phyloP scores from a whole-genome alignment of 2,113 vertebrate genomes.

The Ploceus nigricollis region DNA sequence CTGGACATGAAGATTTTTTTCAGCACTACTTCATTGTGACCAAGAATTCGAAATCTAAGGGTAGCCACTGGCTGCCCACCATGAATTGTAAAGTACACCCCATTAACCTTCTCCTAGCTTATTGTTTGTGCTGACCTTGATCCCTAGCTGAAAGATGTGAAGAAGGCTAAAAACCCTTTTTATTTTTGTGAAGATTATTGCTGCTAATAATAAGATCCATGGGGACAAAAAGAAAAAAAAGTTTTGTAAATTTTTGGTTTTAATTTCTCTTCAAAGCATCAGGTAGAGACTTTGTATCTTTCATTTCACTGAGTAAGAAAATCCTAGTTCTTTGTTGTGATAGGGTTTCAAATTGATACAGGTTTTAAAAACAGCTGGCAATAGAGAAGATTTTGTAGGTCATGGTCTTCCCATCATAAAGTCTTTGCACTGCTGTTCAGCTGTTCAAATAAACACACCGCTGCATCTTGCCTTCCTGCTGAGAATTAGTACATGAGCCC shows the following conservation, averaged over 20 bases:
- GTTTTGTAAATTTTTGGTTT: not conserved
- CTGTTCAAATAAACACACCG: conserved; percentile 73
- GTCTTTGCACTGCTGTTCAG: conserved; percentile 59
- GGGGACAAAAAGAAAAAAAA: not conserved
- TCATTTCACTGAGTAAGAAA: not conserved
- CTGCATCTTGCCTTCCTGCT: conserved; percentile 15
- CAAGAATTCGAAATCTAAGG: not conserved
- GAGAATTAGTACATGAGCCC: not conserved
- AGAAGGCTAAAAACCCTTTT: not conserved
- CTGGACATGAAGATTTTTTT: not conserved
- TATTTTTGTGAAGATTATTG: not conserved
- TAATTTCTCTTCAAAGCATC: not conserved
- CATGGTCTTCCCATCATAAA: conserved; percentile 18
- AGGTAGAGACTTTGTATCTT: not conserved
- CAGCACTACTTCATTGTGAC: not conserved
- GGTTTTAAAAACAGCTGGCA: not conserved
- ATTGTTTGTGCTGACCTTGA: not conserved
- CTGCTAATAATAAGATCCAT: not conserved
- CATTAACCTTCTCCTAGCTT: not conserved
- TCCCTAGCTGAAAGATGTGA: not conserved
- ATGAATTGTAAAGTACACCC: not conserved
- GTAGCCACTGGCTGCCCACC: not conserved
- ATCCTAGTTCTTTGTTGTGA: not conserved
- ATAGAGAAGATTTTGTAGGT: not conserved
- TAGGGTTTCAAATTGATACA: not conserved